Evolutionary conservation across 2,888 invertebrate genomes (phyloP).

Genomic region (Sarcophaga rosellei): DNA sequence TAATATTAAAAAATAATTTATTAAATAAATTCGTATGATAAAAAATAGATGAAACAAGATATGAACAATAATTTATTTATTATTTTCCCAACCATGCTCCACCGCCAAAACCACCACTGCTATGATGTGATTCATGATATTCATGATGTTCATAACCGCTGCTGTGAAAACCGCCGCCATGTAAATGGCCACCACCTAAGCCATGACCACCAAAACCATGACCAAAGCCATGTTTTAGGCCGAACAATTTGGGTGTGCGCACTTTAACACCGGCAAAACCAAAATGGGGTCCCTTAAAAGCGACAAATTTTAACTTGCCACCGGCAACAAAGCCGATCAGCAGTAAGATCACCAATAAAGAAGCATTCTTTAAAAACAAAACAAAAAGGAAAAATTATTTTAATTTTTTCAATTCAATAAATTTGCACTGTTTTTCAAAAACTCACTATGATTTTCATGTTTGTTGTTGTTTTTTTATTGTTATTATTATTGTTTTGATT

Average conservation of each 20-base stretch:
- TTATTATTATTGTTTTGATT: not conserved
- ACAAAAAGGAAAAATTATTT: too few relatives aligned
- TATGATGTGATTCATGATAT: slow-evolving; percentile 73
- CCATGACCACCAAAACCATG: slow-evolving; percentile 64
- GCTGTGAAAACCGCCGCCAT: slow-evolving; percentile 64
- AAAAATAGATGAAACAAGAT: not conserved
- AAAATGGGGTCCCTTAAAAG: slow-evolving; percentile 74
- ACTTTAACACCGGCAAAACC: slow-evolving; percentile 74
- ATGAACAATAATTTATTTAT: not conserved
- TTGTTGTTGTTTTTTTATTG: not conserved
- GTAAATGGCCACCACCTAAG: slow-evolving; percentile 59
- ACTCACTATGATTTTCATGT: slow-evolving; percentile 69
- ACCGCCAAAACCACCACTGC: slow-evolving; percentile 57
- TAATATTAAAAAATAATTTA: slow-evolving; percentile 28
- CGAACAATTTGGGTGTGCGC: slow-evolving; percentile 74
- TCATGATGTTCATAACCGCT: slow-evolving; percentile 70
- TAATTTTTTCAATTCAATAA: not conserved
- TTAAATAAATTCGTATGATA: slow-evolving; percentile 25
- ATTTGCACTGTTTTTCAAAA: not conserved
- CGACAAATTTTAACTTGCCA: slow-evolving; percentile 75
- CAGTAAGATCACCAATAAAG: slow-evolving; percentile 48
- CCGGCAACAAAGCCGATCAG: slow-evolving; percentile 40
- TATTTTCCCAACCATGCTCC: slow-evolving; percentile 77
- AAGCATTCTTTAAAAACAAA: slow-evolving; percentile 46
- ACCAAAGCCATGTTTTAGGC: slow-evolving; percentile 73